Evolutionary conservation across 2,888 invertebrate species (phyloP).

Genomic region (Rotaria macrura): DNA sequence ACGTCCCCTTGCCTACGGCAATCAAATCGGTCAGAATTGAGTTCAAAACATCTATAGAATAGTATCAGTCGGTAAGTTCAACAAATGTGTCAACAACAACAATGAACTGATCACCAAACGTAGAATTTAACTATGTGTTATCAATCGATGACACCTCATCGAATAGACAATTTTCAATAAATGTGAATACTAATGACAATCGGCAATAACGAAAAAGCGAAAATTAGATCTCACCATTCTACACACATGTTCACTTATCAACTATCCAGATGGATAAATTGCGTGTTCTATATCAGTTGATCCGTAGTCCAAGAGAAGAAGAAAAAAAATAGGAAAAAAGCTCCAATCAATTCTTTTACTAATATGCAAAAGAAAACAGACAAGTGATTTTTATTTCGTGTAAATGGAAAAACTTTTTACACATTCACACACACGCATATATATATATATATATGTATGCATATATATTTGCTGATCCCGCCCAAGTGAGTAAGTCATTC

Average conservation of each 20-base stretch:
- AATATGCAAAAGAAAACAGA: background rate
- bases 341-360: background rate
- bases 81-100: slow-evolving; percentile 3
- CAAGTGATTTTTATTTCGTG: background rate
- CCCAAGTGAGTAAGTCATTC: slow-evolving; percentile 15
- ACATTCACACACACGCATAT: background rate
- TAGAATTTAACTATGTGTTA: background rate
- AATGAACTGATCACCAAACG: background rate
- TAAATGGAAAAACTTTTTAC: background rate
- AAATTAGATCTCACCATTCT: background rate
- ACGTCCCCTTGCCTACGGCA: background rate
- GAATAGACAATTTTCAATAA: background rate
- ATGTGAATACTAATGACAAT: background rate
- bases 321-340: background rate
- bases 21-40: slow-evolving; percentile 3
- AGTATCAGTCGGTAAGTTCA: background rate
- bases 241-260: slow-evolving; percentile 7
- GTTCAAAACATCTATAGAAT: background rate
- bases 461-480: background rate
- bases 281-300: background rate
- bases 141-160: background rate
- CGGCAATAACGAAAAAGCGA: background rate
- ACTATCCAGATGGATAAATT: background rate
- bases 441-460: too few species aligned
- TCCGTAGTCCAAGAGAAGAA: background rate